These are phyloP conservation scores for Anthoscopus minutus DNA, from an alignment of 2,113 vertebrate genomes.

Conservation along the genomic window DNA sequence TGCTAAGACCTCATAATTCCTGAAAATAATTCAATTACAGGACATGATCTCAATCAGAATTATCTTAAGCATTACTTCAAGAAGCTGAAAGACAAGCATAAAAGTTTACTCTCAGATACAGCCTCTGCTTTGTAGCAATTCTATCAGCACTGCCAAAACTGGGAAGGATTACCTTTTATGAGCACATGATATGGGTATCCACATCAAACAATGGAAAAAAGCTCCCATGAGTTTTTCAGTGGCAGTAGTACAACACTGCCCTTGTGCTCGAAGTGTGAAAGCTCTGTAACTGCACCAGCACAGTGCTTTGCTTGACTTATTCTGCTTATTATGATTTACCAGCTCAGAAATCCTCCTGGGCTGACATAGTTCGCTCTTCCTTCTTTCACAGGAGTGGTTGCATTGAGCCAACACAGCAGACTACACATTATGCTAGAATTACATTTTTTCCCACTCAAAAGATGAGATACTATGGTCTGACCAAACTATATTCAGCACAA, in stretches of 20 bases:
- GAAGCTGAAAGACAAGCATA: background rate
- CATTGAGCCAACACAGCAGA: background rate
- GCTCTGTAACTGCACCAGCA: background rate
- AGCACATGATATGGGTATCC: accelerated
- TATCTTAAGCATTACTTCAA: background rate
- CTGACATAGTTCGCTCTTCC: background rate
- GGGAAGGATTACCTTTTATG: background rate
- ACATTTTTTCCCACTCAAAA: background rate
- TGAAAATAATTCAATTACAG: background rate
- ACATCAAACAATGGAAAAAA: background rate
- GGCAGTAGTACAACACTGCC: background rate
- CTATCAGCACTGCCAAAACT: background rate
- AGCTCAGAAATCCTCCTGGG: background rate
- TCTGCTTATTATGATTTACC: background rate
- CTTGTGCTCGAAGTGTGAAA: background rate
- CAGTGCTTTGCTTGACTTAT: background rate
- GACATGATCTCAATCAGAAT: background rate
- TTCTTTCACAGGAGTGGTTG: background rate
- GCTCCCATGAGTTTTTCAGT: accelerated
- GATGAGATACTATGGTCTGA: background rate
- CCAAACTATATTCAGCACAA: background rate
- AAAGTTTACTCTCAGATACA: background rate
- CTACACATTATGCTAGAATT: background rate
- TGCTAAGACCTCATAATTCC: background rate
- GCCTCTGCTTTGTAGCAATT: background rate